Percentiles rank a stretch among this genome's conserved stretches.
phyloP scores from a whole-genome alignment of 1,140 invertebrate species.

The Streblospio benedicti region DNA sequence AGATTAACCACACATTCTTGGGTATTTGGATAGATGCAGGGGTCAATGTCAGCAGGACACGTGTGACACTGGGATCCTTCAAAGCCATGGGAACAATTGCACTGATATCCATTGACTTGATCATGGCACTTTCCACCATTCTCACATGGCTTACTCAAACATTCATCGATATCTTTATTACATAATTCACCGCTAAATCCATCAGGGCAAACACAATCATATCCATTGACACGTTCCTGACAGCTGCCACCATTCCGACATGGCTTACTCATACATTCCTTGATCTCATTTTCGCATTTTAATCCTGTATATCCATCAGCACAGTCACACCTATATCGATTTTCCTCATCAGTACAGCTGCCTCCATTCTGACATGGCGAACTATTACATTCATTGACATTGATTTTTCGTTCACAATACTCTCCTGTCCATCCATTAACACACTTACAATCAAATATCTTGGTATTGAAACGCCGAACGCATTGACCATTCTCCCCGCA shows the following conservation, averaged over 20 bases:
- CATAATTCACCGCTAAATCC: conserved; percentile 50
- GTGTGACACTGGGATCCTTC: too few species aligned
- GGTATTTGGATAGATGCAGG: too few species aligned
- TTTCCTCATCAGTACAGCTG: conserved; percentile 36
- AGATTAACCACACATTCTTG: too few species aligned
- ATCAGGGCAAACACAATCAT: conserved; percentile 88
- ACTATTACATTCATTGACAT: conserved; percentile 1
- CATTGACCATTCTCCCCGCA: too few species aligned
- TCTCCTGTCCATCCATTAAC: conserved; percentile 15
- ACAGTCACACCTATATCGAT: conserved; percentile 27
- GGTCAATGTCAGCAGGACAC: too few species aligned
- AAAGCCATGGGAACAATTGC: too few species aligned
- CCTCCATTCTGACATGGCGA: conserved; percentile 47
- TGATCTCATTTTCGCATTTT: conserved; percentile 79
- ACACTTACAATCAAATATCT: too few species aligned
- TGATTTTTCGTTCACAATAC: conserved; percentile 16
- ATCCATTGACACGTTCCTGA: conserved; percentile 86
- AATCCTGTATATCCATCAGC: conserved; percentile 67
- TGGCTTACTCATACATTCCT: conserved; percentile 89
- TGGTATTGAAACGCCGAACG: too few species aligned
- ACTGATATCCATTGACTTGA: too few species aligned
- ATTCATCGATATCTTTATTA: not conserved
- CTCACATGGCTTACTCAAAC: conserved; percentile 2
- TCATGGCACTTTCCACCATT: conserved; percentile 8
- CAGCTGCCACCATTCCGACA: conserved; percentile 88